Base-by-base conservation (phyloP, 2,888 invertebrate genomes). In the Orchesella flavescens region DNA sequence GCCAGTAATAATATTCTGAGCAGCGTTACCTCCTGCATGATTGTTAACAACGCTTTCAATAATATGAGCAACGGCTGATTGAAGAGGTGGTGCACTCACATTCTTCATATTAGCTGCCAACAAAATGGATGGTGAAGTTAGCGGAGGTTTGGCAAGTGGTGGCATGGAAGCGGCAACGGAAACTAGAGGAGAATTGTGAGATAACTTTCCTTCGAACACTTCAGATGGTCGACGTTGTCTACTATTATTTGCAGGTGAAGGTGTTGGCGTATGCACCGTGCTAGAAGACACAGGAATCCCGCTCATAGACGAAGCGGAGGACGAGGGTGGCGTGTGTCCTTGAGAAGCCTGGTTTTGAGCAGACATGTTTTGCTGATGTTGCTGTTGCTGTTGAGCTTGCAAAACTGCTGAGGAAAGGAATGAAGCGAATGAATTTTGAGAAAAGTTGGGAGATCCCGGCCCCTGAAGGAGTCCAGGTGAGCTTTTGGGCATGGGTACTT, bases 11-110 rank as follows among this genome's bases (percentile, higher is more conserved):
- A n/a, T 53, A 23, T 21, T 63, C 15, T n/a, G 17, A 5, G 23
- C 21, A 23, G 17, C 23, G 23, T 23, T 24, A 23, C 24, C 19
- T n/a, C 43, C 17, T 13, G 86, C 81, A 66, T 88, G 88, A 86
- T 88, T 88, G 85, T 88, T 88, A 21, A 88, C 87, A 57, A 88
- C 87, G 77, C 87, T 88, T 85, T 88, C 88, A 79, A 88, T 88
- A 7, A 88, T 87, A 57, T 88, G 88, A 79, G 88, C 88, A 19
- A 87, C 87, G 0, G 87, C 86, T 2, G 87, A 87, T 53, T 87
- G 86, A 5, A 87, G 87, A 2, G 88, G 87, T 1, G 86, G 85
- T 1, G 85, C 82, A 10, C 85, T 86, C 49, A 87, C 82, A 49
- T 79, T 85, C 66, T 85, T 85, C 49, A 83, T 86, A 24, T 66